phyloP scores from a whole-genome alignment of 2,113 vertebrate species.

The Nerophis ophidion region DNA sequence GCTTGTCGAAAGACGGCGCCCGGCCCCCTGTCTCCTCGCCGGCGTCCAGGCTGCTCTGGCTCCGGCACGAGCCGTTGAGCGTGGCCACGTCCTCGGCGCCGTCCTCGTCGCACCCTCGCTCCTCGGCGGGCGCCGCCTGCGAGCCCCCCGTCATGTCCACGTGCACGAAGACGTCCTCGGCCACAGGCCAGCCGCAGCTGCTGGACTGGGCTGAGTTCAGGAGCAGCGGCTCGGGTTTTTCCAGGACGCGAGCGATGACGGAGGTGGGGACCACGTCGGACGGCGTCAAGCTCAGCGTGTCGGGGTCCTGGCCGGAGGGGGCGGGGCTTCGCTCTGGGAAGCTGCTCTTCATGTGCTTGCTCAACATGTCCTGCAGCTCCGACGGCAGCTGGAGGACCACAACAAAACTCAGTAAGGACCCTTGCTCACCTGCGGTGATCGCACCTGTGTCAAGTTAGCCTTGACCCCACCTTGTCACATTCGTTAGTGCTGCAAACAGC shows the following conservation, averaged over 20 bases:
- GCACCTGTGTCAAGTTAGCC: too few species aligned
- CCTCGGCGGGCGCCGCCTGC: slow-evolving; percentile 16
- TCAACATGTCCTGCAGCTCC: slow-evolving; percentile 95
- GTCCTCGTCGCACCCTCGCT: slow-evolving; percentile 56
- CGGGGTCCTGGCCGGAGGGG: slow-evolving; percentile 55
- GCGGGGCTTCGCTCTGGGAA: slow-evolving; percentile 63
- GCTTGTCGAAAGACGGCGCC: slow-evolving; percentile 81
- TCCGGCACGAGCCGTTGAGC: slow-evolving; percentile 79
- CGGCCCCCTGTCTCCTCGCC: slow-evolving; percentile 46
- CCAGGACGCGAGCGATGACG: slow-evolving; percentile 89
- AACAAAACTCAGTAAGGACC: background rate
- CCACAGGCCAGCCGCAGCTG: slow-evolving; percentile 81
- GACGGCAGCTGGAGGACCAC: slow-evolving; percentile 78
- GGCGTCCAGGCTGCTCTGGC: slow-evolving; percentile 69
- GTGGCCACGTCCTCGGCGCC: slow-evolving; percentile 50
- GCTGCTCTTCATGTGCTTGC: slow-evolving; percentile 84
- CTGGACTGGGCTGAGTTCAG: slow-evolving; percentile 92
- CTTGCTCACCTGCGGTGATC: background rate
- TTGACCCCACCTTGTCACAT: background rate
- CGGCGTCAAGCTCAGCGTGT: slow-evolving; percentile 70
- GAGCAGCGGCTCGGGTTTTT: slow-evolving; percentile 93
- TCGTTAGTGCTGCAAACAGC: too few species aligned
- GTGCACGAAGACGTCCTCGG: slow-evolving; percentile 94
- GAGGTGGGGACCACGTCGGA: slow-evolving; percentile 91
- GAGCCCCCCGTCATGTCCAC: slow-evolving; percentile 88